Evolutionary conservation across 2,888 invertebrate species (phyloP), one percentile per base, ranked within the genome.

Genomic region (Tineola bisselliella): DNA sequence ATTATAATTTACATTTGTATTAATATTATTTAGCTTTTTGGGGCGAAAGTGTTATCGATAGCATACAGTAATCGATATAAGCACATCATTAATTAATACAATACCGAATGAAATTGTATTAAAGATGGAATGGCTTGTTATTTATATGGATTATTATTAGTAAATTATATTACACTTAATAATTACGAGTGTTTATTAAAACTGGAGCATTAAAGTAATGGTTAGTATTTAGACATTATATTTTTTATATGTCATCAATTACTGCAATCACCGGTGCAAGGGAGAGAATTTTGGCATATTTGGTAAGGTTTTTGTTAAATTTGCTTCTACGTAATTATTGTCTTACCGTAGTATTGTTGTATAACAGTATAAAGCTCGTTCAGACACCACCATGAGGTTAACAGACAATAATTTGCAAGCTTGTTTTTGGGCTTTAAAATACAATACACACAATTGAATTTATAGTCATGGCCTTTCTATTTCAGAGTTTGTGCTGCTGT

Each of bases 401-500:
- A 13, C 10, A 48, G 15, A 48, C 8, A 48, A 1, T 5, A n/a
- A 15, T 48, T 48, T 43, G 3, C 5, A 43, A 43, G 12, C 13
- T 43, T 43, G 3, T 13, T n/a, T n/a, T n/a, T n/a, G n/a, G n/a
- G n/a, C n/a, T n/a, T n/a, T n/a, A n/a, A n/a, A n/a, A 10, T 48
- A 48, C 6, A 48, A 8, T 3, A 48, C 8, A 15, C 10, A 6
- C 48, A 48, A n/a, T 15, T 5, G 15, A 17, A n/a, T 15, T 5
- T 15, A 48, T 38, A n/a, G 10, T 10, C 10, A 38, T 12, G 6
- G 38, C 10, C 10, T 38, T 38, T 13, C 15, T 15, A 17, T 69
- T 77, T 73, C 72, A 82, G 81, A 73, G 80, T 73, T 70, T 70
- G 74, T 69, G 73, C 70, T 67, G 70, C 66, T 69, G 67, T 64